Conservation (phyloP, 2,797 vertebrate species). For the Sebastolobus altivelis region DNA sequence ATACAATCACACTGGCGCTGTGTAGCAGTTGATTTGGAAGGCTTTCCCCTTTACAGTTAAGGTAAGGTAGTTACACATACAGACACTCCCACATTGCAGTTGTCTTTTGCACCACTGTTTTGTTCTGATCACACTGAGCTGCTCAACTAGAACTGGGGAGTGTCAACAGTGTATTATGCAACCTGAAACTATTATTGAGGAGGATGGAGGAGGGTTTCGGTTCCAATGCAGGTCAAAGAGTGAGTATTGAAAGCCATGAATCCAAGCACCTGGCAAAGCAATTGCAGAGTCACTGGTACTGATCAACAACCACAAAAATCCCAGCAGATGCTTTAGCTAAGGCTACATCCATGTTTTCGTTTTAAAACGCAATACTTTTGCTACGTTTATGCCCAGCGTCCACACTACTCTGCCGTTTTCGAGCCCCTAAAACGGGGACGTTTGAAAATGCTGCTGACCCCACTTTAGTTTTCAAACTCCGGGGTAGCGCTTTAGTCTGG, state of each 20-base stretch:
- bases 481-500: too few relatives aligned
- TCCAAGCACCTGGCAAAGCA: slow-evolving; percentile 9
- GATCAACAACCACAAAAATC: background rate
- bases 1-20: background rate
- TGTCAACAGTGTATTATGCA: slow-evolving; percentile 24
- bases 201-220: slow-evolving; percentile 12
- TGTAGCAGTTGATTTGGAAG: too few relatives aligned
- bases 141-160: slow-evolving; percentile 33
- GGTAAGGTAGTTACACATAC: slow-evolving; percentile 1
- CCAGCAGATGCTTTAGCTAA: background rate
- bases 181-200: slow-evolving; percentile 12
- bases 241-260: slow-evolving; percentile 6
- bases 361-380: too few relatives aligned
- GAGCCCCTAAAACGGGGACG: too few relatives aligned
- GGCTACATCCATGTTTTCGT: too few relatives aligned
- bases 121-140: slow-evolving; percentile 15
- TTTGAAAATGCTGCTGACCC: too few relatives aligned
- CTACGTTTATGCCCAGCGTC: too few relatives aligned
- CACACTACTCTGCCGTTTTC: too few relatives aligned
- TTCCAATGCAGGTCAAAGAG: slow-evolving; percentile 18
- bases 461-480: too few relatives aligned
- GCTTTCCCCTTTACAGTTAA: slow-evolving; percentile 13
- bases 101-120: slow-evolving; percentile 15
- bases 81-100: slow-evolving; percentile 21
- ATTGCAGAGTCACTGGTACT: slow-evolving; percentile 1